A percentile compares a stretch with the other conserved stretches of the same genome.
Conservation (phyloP, 2,888 invertebrate genomes). For the Timandra comae region DNA sequence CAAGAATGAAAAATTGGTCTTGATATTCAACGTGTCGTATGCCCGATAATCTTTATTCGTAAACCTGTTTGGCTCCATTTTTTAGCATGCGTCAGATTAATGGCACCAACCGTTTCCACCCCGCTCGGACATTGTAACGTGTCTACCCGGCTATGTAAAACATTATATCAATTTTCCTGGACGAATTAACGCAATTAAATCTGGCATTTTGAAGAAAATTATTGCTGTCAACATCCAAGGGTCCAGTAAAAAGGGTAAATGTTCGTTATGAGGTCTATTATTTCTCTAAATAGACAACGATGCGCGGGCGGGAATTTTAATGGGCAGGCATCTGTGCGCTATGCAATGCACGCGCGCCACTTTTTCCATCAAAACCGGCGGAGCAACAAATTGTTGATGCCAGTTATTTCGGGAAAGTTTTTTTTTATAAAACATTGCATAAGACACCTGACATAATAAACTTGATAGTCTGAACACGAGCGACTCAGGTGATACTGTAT, state of each 20-base stretch:
- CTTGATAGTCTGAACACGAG: conserved; percentile 12
- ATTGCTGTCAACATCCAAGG: neutral
- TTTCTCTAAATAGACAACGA: conserved; percentile 62
- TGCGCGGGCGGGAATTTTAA: conserved; percentile 68
- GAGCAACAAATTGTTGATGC: conserved; percentile 37
- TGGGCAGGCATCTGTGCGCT: conserved; percentile 47
- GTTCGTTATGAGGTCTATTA: conserved; percentile 51
- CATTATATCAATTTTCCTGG: neutral
- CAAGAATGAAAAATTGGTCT: conserved; percentile 33
- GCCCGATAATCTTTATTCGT: conserved; percentile 29
- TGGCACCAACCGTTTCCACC: neutral
- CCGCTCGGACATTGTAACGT: no score
- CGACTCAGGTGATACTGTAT: conserved; percentile 14
- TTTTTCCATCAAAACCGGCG: conserved; percentile 38
- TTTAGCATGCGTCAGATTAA: conserved; percentile 10
- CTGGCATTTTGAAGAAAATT: conserved; percentile 3
- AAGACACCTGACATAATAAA: conserved; percentile 28
- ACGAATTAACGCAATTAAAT: conserved; percentile 8
- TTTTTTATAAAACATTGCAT: conserved; percentile 25
- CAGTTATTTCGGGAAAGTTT: conserved; percentile 39
- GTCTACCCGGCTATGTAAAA: no score
- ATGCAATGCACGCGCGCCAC: conserved; percentile 36
- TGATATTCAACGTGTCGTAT: conserved; percentile 29
- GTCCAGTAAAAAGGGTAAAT: conserved; percentile 10
- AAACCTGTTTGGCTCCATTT: conserved; percentile 19